Evolutionary conservation across 2,113 vertebrate genomes (phyloP).

Genomic region (Numenius arquata): DNA sequence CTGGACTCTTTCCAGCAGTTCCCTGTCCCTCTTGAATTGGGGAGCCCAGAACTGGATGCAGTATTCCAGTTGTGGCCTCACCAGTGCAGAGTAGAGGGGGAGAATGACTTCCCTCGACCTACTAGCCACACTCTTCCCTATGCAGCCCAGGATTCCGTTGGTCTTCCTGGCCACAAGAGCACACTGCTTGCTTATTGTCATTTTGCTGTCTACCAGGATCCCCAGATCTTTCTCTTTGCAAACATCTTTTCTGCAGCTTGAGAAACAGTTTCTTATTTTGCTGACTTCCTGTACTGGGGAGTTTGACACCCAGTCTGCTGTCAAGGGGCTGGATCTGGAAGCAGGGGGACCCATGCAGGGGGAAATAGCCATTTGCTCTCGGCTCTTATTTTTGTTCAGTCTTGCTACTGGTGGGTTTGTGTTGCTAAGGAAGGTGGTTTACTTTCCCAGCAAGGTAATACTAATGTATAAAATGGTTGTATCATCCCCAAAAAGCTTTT

Average conservation of each 20-base stretch:
- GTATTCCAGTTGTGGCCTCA: too few species aligned
- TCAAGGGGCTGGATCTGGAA: not conserved
- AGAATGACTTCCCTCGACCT: too few species aligned
- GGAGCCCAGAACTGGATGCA: too few species aligned
- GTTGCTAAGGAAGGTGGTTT: not conserved
- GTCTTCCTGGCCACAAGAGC: too few species aligned
- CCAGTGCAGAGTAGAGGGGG: too few species aligned
- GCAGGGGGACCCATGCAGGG: not conserved
- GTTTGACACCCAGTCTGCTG: accelerated
- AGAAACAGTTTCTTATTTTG: not conserved
- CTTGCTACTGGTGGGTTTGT: not conserved
- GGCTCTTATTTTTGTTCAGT: not conserved
- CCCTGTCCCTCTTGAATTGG: too few species aligned
- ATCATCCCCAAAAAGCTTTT: not conserved
- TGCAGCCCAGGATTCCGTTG: too few species aligned
- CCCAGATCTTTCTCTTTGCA: too few species aligned
- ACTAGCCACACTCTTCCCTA: too few species aligned
- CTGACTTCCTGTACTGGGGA: not conserved
- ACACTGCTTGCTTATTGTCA: too few species aligned
- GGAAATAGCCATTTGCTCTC: not conserved
- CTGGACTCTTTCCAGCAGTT: too few species aligned
- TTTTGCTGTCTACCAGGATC: too few species aligned
- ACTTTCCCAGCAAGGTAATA: not conserved
- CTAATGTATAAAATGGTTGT: not conserved
- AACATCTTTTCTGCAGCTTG: not conserved